Evolutionary conservation across 53 echinoderm and acorn worm species (phyloP), one percentile per base, ranked within the genome.

Genomic region (Crossaster papposus): DNA sequence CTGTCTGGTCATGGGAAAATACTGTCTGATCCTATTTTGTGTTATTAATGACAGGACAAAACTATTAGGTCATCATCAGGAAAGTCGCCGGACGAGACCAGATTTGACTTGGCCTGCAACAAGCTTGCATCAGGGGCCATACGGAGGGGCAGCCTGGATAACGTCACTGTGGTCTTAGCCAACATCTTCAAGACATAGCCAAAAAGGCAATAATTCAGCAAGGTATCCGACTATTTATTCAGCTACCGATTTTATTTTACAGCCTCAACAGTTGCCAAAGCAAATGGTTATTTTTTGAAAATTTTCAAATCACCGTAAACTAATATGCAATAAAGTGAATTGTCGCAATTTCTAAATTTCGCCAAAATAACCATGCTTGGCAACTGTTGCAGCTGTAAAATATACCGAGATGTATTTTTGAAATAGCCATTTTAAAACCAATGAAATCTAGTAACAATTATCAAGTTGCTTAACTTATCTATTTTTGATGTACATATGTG

Each of bases 101-200:
- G 71, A 71, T 96, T 82, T 81, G 96, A 97, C 44, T 70, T 89
- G 54, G 96, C 98, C 34, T 97, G 98, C 82, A 93, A 78, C 70
- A 96, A 93, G 80, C 85, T 97, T 68, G 98, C 98, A 2, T 93
- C 94, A 24, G 98, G 96, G 80, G 95, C 98, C 30, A 94, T 97
- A 79, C 77, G 96, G 64, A 79, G 98, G 71, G 96, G 96, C 20
- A 97, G 98, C 76, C 91, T 95, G 33, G 97, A 96, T 81, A 96
- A 96, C 51, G 95, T 96, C 33, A 96, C 95, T n/a, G 97, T 96
- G 33, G 79, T 95, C 34, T 78, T 96, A 37, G 94, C 95, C 33
- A 93, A 91, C 55, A 89, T 96, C 79, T 82, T 74, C 22, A 65
- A 89, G 35, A 88, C 88, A 65, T 91, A 89, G 89, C 68, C 2